A percentile compares a stretch with the other conserved stretches of the same genome.
Evolutionary conservation across 2,888 invertebrate species (phyloP).

Genomic region (Leptodirus hochenwartii): DNA sequence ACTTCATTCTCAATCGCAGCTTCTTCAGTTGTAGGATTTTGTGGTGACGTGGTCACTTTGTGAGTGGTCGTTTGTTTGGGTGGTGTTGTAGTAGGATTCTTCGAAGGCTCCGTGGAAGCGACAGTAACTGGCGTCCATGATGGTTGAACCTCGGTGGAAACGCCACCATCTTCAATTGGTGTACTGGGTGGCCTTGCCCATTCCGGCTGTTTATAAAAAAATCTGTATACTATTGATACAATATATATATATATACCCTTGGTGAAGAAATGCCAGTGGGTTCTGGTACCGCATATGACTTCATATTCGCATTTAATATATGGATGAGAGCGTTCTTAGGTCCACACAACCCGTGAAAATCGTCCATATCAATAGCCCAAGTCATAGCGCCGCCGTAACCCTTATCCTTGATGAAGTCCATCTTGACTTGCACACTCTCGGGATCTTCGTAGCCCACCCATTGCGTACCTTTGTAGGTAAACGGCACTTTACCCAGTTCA

Average conservation of each 20-base stretch:
- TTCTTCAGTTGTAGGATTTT: conserved; percentile 14
- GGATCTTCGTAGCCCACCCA: conserved; percentile 85
- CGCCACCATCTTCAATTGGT: conserved; percentile 15
- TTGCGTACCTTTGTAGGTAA: conserved; percentile 70
- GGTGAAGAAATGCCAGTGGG: conserved; percentile 45
- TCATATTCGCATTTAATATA: conserved; percentile 55
- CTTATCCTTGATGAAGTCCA: conserved; percentile 70
- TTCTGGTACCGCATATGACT: conserved; percentile 46
- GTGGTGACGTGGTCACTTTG: conserved; percentile 10
- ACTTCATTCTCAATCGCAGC: conserved; percentile 24
- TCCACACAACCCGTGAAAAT: conserved; percentile 70
- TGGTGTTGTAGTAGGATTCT: conserved; percentile 10
- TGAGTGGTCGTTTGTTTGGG: conserved; percentile 4
- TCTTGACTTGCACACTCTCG: conserved; percentile 68
- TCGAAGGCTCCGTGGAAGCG: conserved; percentile 13
- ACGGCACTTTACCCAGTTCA: conserved; percentile 64
- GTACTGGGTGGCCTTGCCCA: conserved; percentile 69
- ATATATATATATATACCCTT: conserved; percentile 32
- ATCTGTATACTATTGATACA: neutral
- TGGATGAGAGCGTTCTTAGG: conserved; percentile 55
- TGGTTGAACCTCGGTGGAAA: conserved; percentile 7
- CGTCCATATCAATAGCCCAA: conserved; percentile 89
- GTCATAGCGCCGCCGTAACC: conserved; percentile 81
- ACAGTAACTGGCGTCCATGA: conserved; percentile 12
- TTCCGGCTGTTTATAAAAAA: conserved; percentile 40